phyloP scores from a whole-genome alignment of 2,113 vertebrate species.

The Apodemus sylvaticus region DNA sequence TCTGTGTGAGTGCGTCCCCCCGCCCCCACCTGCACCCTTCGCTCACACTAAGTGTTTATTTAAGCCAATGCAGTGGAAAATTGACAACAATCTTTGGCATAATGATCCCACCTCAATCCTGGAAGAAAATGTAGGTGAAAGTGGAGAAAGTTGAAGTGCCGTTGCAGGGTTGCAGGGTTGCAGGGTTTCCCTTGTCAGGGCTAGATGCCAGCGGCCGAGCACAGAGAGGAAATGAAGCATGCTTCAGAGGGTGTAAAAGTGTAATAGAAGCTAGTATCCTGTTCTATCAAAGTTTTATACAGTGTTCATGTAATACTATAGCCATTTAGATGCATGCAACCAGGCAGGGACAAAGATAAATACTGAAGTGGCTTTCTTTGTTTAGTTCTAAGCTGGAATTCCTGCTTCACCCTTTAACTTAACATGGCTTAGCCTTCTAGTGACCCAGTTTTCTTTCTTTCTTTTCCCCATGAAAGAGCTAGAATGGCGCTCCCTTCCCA shows the following conservation, averaged over 20 bases:
- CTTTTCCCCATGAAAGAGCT: neutral
- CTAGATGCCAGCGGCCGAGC: neutral
- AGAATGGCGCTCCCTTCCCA: neutral
- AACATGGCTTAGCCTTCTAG: neutral
- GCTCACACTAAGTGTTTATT: slow-evolving; percentile 54
- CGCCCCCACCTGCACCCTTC: neutral
- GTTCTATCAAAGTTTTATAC: neutral
- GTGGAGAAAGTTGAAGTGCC: neutral
- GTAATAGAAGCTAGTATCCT: slow-evolving; percentile 8
- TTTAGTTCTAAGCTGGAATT: neutral
- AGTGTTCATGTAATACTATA: neutral
- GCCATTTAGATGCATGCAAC: neutral
- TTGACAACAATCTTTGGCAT: slow-evolving; percentile 53
- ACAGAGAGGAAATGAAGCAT: neutral
- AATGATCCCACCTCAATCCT: slow-evolving; percentile 35
- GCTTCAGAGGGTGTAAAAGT: neutral
- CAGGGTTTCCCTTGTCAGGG: neutral
- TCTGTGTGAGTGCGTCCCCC: slow-evolving; percentile 51
- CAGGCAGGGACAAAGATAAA: neutral
- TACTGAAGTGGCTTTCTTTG: neutral
- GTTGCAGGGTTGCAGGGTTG: neutral
- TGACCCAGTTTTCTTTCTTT: neutral
- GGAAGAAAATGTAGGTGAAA: slow-evolving; percentile 49
- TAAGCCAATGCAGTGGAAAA: slow-evolving; percentile 63
- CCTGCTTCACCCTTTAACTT: neutral